phyloP scores from a whole-genome alignment of 2,797 vertebrate genomes.

The Gallinago stenura region DNA sequence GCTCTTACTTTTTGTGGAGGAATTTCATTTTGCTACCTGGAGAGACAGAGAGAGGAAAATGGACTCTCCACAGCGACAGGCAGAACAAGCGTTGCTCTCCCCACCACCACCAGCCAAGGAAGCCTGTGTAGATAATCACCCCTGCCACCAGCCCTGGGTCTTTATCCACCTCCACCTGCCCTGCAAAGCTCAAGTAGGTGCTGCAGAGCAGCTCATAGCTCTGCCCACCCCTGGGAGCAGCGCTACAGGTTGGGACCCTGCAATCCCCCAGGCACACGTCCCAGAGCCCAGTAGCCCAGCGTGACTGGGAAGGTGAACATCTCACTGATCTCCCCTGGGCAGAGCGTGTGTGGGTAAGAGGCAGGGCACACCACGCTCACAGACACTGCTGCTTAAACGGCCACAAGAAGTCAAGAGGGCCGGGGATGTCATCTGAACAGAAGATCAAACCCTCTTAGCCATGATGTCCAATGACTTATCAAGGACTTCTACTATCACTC shows the following conservation, averaged over 20 bases:
- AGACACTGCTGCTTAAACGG: background rate
- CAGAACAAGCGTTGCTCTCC: background rate
- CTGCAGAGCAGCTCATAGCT: background rate
- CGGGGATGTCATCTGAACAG: background rate
- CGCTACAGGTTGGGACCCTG: background rate
- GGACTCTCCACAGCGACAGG: background rate
- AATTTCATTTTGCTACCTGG: conserved; percentile 98
- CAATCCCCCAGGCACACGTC: background rate
- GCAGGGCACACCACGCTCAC: background rate
- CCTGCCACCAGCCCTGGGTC: background rate
- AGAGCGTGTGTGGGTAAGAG: background rate
- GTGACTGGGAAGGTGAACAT: background rate
- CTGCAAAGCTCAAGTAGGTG: background rate
- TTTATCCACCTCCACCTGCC: background rate
- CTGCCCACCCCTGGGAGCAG: background rate
- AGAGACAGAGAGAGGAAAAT: conserved; percentile 43
- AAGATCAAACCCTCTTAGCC: background rate
- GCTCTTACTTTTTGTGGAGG: conserved; percentile 92
- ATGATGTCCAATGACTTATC: background rate
- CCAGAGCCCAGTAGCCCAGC: background rate
- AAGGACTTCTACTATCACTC: background rate
- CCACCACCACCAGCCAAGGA: background rate
- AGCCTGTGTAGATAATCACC: background rate
- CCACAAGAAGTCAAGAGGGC: background rate
- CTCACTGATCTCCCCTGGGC: background rate